Conservation (phyloP, 2,113 vertebrate species). For the Cygnus atratus region DNA sequence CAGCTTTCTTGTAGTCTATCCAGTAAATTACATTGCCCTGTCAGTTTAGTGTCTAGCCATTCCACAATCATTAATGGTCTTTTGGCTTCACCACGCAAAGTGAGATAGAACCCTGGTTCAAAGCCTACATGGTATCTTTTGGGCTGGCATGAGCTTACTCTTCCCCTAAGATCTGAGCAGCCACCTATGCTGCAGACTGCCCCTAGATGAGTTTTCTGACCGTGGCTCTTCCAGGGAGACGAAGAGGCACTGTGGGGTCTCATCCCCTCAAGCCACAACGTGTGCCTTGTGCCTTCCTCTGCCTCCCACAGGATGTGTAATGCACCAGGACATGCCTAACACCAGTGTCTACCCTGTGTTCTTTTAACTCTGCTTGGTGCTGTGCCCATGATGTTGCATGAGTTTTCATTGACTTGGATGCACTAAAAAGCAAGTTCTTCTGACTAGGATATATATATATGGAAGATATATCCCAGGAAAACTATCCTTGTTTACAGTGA, state of each 20-base stretch:
- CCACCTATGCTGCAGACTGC: background rate
- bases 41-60: background rate
- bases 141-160: background rate
- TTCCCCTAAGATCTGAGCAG: background rate
- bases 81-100: background rate
- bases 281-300: background rate
- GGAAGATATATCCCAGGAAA: background rate
- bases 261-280: background rate
- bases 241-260: fast-evolving
- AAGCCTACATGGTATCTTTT: background rate
- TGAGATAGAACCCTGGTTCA: background rate
- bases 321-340: background rate
- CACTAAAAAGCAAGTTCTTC: background rate
- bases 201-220: fast-evolving
- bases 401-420: background rate
- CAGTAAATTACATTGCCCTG: background rate
- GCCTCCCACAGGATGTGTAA: background rate
- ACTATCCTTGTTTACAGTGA: background rate
- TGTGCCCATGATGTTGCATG: background rate
- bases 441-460: background rate
- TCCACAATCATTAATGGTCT: background rate
- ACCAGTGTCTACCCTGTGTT: fast-evolving
- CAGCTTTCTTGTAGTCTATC: background rate
- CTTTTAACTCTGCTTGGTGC: background rate
- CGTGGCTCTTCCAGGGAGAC: background rate